phyloP scores from a whole-genome alignment of 2,888 invertebrate genomes.

The Tupiocoris notatus region DNA sequence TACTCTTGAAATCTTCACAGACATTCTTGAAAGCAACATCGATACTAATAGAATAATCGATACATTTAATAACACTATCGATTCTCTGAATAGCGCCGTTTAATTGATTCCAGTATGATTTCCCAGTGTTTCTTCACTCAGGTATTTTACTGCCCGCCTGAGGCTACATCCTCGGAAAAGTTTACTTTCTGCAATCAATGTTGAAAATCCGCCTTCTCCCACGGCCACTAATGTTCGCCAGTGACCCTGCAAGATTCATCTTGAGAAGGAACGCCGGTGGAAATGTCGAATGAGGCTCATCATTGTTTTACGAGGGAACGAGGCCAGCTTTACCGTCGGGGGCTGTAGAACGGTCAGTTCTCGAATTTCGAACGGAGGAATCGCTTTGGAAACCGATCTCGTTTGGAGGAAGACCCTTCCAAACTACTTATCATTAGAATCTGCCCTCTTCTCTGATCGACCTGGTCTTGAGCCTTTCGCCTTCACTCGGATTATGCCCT shows the following conservation, averaged over 20 bases:
- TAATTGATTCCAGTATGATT: too few relatives aligned
- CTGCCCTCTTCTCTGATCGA: constrained; percentile 12
- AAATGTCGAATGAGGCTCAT: constrained; percentile 37
- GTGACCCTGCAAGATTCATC: constrained; percentile 2
- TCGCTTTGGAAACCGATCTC: constrained; percentile 19
- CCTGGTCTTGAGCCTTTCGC: constrained; percentile 5
- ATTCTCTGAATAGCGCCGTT: too few relatives aligned
- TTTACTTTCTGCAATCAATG: constrained; percentile 19
- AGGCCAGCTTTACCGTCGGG: constrained; percentile 4
- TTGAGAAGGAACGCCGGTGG: constrained; percentile 19
- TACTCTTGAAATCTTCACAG: too few relatives aligned
- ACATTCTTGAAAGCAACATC: too few relatives aligned
- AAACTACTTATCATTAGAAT: constrained; percentile 25
- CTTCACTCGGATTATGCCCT: constrained; percentile 6
- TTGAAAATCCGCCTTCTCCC: neutral
- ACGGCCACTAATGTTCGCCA: constrained; percentile 2
- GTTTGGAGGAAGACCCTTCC: neutral
- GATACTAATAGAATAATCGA: too few relatives aligned
- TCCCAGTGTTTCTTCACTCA: too few relatives aligned
- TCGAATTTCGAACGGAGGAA: neutral
- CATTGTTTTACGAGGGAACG: constrained; percentile 40
- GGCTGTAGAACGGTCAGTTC: constrained; percentile 1
- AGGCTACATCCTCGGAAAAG: too few relatives aligned
- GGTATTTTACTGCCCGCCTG: too few relatives aligned
- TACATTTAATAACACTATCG: too few relatives aligned